phyloP scores from a whole-genome alignment of 2,797 vertebrate genomes.

The Liparis tanakae region DNA sequence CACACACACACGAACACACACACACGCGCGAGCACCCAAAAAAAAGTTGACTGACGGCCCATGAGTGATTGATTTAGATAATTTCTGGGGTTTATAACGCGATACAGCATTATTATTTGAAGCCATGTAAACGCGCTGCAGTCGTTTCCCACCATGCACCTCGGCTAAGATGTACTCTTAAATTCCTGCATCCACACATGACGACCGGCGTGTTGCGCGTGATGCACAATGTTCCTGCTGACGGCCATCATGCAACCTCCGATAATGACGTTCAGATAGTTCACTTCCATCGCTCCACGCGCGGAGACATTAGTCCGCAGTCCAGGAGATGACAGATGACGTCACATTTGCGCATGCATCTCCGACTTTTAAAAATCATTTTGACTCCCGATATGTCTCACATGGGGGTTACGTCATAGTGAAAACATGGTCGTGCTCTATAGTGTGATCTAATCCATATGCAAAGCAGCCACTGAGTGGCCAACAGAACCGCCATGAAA shows the following conservation, averaged over 20 bases:
- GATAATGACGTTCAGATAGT: background rate
- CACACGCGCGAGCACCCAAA: background rate
- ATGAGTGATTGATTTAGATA: background rate
- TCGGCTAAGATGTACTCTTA: background rate
- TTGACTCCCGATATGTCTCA: background rate
- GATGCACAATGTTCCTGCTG: background rate
- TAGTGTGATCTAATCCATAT: slow-evolving; percentile 43
- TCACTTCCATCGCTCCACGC: background rate
- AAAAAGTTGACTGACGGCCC: background rate
- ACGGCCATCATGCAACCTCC: background rate
- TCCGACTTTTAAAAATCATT: background rate
- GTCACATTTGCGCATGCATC: background rate
- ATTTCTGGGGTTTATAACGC: background rate
- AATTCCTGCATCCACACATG: background rate
- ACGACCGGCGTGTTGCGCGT: background rate
- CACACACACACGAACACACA: background rate
- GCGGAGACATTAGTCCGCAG: background rate
- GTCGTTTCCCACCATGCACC: background rate
- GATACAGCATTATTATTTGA: background rate
- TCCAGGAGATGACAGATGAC: background rate
- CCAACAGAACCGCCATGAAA: slow-evolving; percentile 25
- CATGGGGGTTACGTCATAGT: background rate
- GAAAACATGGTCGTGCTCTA: slow-evolving; percentile 6
- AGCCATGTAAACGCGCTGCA: background rate
- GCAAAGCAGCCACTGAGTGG: slow-evolving; percentile 41